Evolutionary conservation across 2,888 invertebrate genomes (phyloP).

Genomic region (Trissolcus japonicus): DNA sequence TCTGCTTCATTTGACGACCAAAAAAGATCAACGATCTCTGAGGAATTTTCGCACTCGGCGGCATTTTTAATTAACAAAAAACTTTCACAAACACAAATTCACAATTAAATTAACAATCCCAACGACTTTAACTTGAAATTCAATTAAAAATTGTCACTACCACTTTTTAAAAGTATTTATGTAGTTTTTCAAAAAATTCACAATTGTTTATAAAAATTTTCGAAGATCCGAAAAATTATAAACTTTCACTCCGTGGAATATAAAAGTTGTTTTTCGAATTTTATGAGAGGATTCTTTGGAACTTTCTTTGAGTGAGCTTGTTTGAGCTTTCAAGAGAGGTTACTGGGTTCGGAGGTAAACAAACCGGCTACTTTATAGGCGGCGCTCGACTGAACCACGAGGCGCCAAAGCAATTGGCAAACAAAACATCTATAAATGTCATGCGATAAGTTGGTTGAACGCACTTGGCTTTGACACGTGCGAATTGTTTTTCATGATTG

Average conservation of each 20-base stretch:
- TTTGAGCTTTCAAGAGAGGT: not conserved
- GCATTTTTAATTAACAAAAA: conserved; percentile 3
- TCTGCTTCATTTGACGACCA: conserved; percentile 71
- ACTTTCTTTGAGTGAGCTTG: not conserved
- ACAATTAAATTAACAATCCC: not conserved
- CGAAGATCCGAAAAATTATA: not conserved
- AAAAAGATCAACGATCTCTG: conserved; percentile 68
- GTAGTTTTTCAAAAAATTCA: not conserved
- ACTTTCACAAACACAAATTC: too few relatives aligned
- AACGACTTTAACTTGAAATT: not conserved
- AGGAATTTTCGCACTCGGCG: conserved; percentile 21
- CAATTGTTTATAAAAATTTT: not conserved
- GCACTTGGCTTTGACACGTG: conserved; percentile 31
- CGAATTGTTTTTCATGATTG: conserved; percentile 5
- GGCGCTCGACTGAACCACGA: not conserved
- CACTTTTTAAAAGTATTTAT: not conserved
- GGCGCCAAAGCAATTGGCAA: conserved; percentile 49
- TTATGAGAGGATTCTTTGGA: not conserved
- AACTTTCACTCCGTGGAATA: not conserved
- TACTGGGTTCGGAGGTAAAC: not conserved
- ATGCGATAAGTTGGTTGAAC: conserved; percentile 46
- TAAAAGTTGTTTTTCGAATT: not conserved
- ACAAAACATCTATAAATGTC: conserved; percentile 58
- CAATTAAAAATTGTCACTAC: not conserved
- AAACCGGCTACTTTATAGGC: not conserved